Conservation (phyloP, 2,888 invertebrate genomes). For the Caenorhabditis japonica region DNA sequence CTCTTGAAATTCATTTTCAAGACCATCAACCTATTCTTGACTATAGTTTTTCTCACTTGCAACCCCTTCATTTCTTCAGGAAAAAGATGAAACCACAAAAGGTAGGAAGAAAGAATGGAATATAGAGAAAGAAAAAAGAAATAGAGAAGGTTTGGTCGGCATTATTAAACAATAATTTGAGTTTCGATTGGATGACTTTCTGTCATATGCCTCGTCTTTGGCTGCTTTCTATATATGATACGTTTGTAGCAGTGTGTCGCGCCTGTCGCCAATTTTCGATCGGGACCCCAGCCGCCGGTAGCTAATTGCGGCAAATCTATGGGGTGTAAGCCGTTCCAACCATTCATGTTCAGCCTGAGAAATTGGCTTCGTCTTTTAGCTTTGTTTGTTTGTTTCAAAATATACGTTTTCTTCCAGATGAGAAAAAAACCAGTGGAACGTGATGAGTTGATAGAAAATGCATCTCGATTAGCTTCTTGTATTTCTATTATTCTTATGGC, state of each 20-base stretch:
- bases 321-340: constrained; percentile 38
- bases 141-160: constrained; percentile 41
- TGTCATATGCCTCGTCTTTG: constrained; percentile 45
- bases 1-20: constrained; percentile 44
- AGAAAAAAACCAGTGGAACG: constrained; percentile 42
- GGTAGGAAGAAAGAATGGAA: constrained; percentile 9
- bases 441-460: constrained; percentile 36
- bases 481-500: constrained; percentile 49
- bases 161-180: constrained; percentile 54
- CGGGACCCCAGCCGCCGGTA: constrained; percentile 36
- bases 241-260: constrained; percentile 51
- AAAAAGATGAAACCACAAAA: constrained; percentile 24
- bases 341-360: too few relatives aligned
- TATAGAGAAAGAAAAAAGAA: background rate
- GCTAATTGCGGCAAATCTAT: constrained; percentile 24
- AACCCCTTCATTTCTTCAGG: constrained; percentile 2
- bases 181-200: constrained; percentile 51
- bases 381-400: constrained; percentile 8
- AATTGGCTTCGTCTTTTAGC: constrained; percentile 10
- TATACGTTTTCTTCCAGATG: constrained; percentile 32
- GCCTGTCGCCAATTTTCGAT: constrained; percentile 44
- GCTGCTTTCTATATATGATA: constrained; percentile 44
- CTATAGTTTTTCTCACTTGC: constrained; percentile 36
- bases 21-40: constrained; percentile 21
- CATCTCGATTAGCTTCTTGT: constrained; percentile 49